A percentile compares a stretch with the other conserved stretches of the same genome.
Evolutionary conservation across 1,140 invertebrate genomes (phyloP).

Genomic region (Zaprionus kolodkinae): DNA sequence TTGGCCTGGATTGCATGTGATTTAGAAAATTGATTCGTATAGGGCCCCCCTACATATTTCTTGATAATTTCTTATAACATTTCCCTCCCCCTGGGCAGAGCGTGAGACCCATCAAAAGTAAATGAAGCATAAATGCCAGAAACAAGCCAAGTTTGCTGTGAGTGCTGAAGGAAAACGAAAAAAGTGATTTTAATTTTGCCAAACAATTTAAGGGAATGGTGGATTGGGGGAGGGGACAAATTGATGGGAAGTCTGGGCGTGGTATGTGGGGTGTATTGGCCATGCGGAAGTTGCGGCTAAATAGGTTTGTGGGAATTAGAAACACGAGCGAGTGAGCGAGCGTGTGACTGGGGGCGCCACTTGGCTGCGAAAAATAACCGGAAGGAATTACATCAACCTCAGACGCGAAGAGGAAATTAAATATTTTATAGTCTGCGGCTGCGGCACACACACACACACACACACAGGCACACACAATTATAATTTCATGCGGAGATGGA

Average conservation of each 20-base stretch:
- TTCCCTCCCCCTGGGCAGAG: background rate
- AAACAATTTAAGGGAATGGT: constrained; percentile 33
- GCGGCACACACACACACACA: background rate
- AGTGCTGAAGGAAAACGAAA: constrained; percentile 11
- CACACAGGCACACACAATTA: constrained; percentile 60
- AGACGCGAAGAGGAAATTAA: constrained; percentile 71
- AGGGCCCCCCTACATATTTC: background rate
- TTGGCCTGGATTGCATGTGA: background rate
- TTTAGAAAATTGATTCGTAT: constrained; percentile 3
- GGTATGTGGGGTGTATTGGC: constrained; percentile 21
- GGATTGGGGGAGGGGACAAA: background rate
- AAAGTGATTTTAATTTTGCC: constrained; percentile 67
- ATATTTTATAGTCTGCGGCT: constrained; percentile 79
- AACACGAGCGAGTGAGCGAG: constrained; percentile 45
- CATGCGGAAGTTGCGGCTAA: constrained; percentile 49
- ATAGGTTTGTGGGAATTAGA: constrained; percentile 75
- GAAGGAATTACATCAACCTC: constrained; percentile 74
- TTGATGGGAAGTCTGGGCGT: constrained; percentile 17
- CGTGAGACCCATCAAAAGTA: constrained; percentile 68
- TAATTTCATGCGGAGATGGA: constrained; percentile 56
- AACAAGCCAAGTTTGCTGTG: constrained; percentile 40
- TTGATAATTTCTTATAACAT: background rate
- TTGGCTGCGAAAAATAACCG: constrained; percentile 70
- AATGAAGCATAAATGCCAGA: constrained; percentile 78
- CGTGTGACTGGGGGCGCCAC: constrained; percentile 30